Percentiles rank a stretch among this genome's conserved stretches.
Evolutionary conservation across 2,113 vertebrate genomes (phyloP).

Genomic region (Misgurnus anguillicaudatus): DNA sequence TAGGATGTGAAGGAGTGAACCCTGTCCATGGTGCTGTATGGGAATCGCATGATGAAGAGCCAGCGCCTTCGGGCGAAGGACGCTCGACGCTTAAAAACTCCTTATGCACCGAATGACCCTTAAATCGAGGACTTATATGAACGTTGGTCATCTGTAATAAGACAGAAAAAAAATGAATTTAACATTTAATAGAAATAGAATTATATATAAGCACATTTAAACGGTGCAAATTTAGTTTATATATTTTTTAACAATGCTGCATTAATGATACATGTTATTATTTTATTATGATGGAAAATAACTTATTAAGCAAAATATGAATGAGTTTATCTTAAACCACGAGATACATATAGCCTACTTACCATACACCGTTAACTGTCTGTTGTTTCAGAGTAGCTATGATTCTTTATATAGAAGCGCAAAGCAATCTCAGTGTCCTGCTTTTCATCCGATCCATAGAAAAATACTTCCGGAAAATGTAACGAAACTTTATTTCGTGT

Average conservation of each 20-base stretch:
- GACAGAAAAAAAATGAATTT: conserved; percentile 11
- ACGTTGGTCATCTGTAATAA: conserved; percentile 79
- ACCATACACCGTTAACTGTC: conserved; percentile 82
- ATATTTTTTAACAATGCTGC: too few species aligned
- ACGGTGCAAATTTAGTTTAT: too few species aligned
- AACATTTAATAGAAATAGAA: neutral
- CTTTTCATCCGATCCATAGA: neutral
- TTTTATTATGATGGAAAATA: neutral
- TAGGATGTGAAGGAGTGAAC: conserved; percentile 79
- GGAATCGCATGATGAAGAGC: conserved; percentile 75
- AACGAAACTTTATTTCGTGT: neutral
- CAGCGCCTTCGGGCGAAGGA: conserved; percentile 85
- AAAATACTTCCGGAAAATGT: neutral
- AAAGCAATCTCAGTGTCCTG: neutral
- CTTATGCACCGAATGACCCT: conserved; percentile 76
- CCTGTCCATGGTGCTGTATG: conserved; percentile 81
- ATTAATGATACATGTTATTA: too few species aligned
- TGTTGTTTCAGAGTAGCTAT: conserved; percentile 74
- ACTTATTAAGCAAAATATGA: neutral
- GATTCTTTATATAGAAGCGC: conserved; percentile 71
- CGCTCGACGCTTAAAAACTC: conserved; percentile 76
- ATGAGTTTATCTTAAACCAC: neutral
- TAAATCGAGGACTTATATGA: conserved; percentile 76
- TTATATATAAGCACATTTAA: neutral
- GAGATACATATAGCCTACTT: conserved; percentile 60